Percentiles rank a stretch among this genome's conserved stretches.
phyloP scores from a whole-genome alignment of 2,797 vertebrate species.

The Hephaestus fuliginosus region DNA sequence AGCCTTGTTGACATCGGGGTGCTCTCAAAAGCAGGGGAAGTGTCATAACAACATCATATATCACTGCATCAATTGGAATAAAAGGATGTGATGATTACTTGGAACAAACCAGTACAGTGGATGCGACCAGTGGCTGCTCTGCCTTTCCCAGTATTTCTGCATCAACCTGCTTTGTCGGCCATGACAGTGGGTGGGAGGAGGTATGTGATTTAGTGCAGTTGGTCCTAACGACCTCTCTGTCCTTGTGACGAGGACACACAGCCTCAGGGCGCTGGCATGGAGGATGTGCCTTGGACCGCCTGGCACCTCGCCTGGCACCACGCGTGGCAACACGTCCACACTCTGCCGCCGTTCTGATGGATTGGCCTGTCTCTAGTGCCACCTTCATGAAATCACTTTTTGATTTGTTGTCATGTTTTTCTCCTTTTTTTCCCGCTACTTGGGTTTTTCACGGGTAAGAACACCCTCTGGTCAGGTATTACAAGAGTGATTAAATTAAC shows the following conservation, averaged over 20 bases:
- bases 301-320: slow-evolving; percentile 85
- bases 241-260: slow-evolving; percentile 82
- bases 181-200: slow-evolving; percentile 74
- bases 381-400: slow-evolving; percentile 84
- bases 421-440: slow-evolving; percentile 57
- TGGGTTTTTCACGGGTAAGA: slow-evolving; percentile 77
- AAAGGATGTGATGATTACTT: slow-evolving; percentile 71
- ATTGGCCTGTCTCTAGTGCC: slow-evolving; percentile 80
- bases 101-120: slow-evolving; percentile 69
- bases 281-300: slow-evolving; percentile 80
- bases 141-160: slow-evolving; percentile 59
- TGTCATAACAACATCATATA: slow-evolving; percentile 84
- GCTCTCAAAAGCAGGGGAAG: slow-evolving; percentile 74
- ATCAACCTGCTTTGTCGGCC: slow-evolving; percentile 78
- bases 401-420: slow-evolving; percentile 84
- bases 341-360: slow-evolving; percentile 79
- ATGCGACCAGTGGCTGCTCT: slow-evolving; percentile 56
- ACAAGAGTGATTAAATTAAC: slow-evolving; percentile 84
- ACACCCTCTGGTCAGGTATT: slow-evolving; percentile 79
- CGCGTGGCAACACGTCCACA: slow-evolving; percentile 79
- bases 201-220: slow-evolving; percentile 82
- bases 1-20: slow-evolving; percentile 77
- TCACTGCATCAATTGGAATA: slow-evolving; percentile 80
- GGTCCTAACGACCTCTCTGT: slow-evolving; percentile 84
- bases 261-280: slow-evolving; percentile 84